phyloP scores from a whole-genome alignment of 2,888 invertebrate genomes.

The Epinotia demarniana region DNA sequence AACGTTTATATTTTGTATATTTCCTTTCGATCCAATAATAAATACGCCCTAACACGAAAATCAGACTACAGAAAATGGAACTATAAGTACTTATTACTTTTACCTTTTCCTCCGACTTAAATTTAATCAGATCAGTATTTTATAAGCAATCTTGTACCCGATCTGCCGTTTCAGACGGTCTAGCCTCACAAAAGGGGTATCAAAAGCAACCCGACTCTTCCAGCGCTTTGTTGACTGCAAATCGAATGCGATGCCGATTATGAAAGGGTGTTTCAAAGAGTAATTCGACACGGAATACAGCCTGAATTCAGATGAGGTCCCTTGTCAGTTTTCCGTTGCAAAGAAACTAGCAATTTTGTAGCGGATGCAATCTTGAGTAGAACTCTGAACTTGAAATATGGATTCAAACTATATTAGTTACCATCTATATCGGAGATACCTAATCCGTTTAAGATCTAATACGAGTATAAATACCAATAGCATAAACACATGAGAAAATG shows the following conservation, averaged over 20 bases:
- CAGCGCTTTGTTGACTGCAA: constrained; percentile 59
- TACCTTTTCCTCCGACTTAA: background rate
- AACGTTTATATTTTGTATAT: too few relatives aligned
- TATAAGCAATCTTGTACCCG: constrained; percentile 19
- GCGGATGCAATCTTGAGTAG: constrained; percentile 21
- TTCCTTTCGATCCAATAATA: too few relatives aligned
- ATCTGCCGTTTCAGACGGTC: constrained; percentile 15
- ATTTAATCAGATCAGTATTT: background rate
- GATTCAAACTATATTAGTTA: too few relatives aligned
- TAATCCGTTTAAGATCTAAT: too few relatives aligned
- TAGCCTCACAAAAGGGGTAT: constrained; percentile 28
- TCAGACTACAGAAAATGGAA: too few relatives aligned
- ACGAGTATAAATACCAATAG: too few relatives aligned
- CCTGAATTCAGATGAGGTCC: constrained; percentile 41
- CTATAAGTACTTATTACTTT: background rate
- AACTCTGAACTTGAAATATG: background rate
- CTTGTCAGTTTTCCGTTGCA: constrained; percentile 37
- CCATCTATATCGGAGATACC: too few relatives aligned
- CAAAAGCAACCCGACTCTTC: constrained; percentile 29
- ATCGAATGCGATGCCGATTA: constrained; percentile 61
- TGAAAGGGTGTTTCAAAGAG: constrained; percentile 56
- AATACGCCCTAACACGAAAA: too few relatives aligned
- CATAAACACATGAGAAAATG: too few relatives aligned
- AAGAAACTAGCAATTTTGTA: constrained; percentile 47
- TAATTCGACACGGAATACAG: constrained; percentile 60